Conservation (phyloP, 2,113 vertebrate genomes). For the Cepphus grylle region DNA sequence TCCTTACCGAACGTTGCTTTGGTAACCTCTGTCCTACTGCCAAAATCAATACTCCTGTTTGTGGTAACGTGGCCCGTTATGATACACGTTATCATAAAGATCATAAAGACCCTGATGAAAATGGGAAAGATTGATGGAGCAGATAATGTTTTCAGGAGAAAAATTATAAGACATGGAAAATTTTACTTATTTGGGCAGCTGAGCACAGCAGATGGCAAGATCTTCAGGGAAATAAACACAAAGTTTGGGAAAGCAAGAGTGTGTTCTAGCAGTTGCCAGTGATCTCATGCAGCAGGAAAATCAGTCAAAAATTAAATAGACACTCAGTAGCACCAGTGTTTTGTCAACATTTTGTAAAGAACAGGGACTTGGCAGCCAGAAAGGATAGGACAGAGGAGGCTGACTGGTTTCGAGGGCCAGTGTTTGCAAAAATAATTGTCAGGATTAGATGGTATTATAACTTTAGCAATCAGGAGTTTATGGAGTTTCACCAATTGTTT, state of each 20-base stretch:
- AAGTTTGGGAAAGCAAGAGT: slow-evolving; percentile 66
- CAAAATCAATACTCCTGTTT: slow-evolving; percentile 16
- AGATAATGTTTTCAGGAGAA: slow-evolving; percentile 26
- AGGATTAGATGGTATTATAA: slow-evolving; percentile 62
- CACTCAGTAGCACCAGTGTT: slow-evolving; percentile 63
- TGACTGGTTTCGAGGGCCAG: slow-evolving; percentile 40
- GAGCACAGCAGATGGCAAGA: slow-evolving; percentile 62
- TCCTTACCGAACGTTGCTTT: neutral
- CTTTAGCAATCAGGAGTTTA: slow-evolving; percentile 43
- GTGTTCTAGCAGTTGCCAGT: slow-evolving; percentile 64
- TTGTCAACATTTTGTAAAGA: slow-evolving; percentile 64
- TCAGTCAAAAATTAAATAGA: slow-evolving; percentile 61
- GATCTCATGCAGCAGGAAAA: slow-evolving; percentile 48
- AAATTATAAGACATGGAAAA: slow-evolving; percentile 44
- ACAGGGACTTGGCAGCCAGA: slow-evolving; percentile 39
- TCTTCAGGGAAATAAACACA: slow-evolving; percentile 67
- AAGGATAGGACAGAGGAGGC: slow-evolving; percentile 45
- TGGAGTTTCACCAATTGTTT: slow-evolving; percentile 25
- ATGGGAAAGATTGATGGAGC: slow-evolving; percentile 14
- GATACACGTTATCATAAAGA: neutral
- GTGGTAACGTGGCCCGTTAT: neutral
- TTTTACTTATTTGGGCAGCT: slow-evolving; percentile 48
- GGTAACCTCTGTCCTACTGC: neutral
- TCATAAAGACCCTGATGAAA: slow-evolving; percentile 9
- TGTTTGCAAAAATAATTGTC: slow-evolving; percentile 48